A percentile compares a stretch with the other conserved stretches of the same genome.
These are phyloP conservation scores for Pipistrellus pipistrellus DNA, from an alignment of 2,797 vertebrate genomes.

Conservation along the genomic window DNA sequence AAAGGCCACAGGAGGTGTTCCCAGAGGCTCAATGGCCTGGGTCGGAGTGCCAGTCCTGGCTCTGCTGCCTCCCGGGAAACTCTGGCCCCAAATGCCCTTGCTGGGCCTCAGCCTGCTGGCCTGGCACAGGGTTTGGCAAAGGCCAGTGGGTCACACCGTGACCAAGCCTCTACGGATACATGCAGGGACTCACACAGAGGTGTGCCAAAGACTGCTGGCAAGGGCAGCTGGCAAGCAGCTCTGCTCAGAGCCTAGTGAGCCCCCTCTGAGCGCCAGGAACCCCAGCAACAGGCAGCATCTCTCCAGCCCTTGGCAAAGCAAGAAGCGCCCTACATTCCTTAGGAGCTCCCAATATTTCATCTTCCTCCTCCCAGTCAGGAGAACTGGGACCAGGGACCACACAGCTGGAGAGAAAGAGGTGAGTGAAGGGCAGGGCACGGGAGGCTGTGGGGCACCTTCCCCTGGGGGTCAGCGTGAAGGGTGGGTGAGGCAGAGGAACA, in stretches of 20 bases:
- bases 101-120: neutral
- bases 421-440: neutral
- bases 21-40: neutral
- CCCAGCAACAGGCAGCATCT: neutral
- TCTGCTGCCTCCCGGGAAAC: constrained; percentile 24
- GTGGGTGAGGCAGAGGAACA: constrained; percentile 68
- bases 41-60: neutral
- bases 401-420: neutral
- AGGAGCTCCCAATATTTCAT: neutral
- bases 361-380: constrained; percentile 47
- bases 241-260: neutral
- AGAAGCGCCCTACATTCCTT: neutral
- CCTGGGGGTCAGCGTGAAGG: constrained; percentile 34
- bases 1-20: constrained; percentile 47
- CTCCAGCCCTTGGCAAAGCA: constrained; percentile 1
- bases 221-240: constrained; percentile 47
- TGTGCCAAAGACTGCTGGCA: constrained; percentile 15
- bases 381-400: neutral
- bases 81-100: neutral
- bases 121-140: constrained; percentile 25
- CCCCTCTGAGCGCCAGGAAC: neutral
- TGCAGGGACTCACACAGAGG: neutral
- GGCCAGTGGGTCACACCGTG: neutral
- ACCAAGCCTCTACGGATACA: neutral
- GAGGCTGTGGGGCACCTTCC: neutral